Conservation (phyloP, 2,113 vertebrate species). For the Bolborhynchus lineola region DNA sequence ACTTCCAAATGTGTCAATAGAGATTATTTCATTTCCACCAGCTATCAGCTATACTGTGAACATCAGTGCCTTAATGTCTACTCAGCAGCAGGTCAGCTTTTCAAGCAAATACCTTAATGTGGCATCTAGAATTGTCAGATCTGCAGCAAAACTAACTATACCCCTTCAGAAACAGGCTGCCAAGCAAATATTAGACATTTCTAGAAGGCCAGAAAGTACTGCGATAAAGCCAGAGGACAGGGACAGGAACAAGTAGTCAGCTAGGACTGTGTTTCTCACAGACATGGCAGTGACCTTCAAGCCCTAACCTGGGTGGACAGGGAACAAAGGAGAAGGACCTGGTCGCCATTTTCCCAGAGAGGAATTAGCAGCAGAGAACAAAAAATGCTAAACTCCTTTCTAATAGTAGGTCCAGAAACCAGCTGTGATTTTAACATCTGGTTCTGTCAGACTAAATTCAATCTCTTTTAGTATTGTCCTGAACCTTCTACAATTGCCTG, state of each 20-base stretch:
- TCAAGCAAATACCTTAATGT: slow-evolving; percentile 33
- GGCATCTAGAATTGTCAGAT: background rate
- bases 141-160: background rate
- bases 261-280: background rate
- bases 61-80: slow-evolving; percentile 61
- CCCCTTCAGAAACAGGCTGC: background rate
- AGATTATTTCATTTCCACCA: slow-evolving; percentile 82
- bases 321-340: background rate
- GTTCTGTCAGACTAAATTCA: background rate
- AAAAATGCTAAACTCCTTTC: background rate
- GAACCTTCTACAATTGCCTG: background rate
- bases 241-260: background rate
- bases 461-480: background rate
- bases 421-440: background rate
- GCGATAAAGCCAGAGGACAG: background rate
- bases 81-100: slow-evolving; percentile 44
- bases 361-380: background rate
- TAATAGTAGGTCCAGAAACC: background rate
- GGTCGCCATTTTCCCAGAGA: background rate
- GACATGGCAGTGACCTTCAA: background rate
- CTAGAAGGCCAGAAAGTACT: background rate
- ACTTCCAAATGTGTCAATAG: slow-evolving; percentile 82
- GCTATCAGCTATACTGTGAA: slow-evolving; percentile 78
- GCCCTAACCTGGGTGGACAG: background rate
- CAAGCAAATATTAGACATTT: background rate